Percentiles rank a stretch among this genome's conserved stretches.
These are phyloP conservation scores for Falcunculus frontatus DNA, from an alignment of 2,113 vertebrate species.

Conservation along the genomic window DNA sequence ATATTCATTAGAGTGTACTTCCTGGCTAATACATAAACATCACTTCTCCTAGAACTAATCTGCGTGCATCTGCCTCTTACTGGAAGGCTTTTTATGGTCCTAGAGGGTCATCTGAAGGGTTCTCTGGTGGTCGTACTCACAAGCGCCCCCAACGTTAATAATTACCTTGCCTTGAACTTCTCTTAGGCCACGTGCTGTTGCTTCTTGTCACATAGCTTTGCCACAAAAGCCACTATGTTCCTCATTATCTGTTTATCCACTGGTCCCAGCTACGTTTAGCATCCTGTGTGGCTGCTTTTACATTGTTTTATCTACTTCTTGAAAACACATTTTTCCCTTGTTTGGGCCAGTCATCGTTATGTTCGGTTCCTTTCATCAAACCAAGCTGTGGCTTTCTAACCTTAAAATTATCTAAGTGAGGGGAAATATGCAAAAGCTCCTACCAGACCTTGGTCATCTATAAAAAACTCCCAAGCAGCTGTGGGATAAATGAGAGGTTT, in stretches of 20 bases:
- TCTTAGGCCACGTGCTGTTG: fast-evolving
- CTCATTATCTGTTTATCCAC: background rate
- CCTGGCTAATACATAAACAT: background rate
- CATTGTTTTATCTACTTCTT: background rate
- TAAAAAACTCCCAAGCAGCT: background rate
- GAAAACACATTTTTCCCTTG: background rate
- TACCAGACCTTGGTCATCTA: background rate
- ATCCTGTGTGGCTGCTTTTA: background rate
- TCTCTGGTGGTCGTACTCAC: background rate
- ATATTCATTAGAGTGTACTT: background rate
- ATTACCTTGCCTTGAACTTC: background rate
- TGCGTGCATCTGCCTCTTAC: background rate
- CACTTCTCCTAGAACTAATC: background rate
- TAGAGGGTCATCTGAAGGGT: background rate
- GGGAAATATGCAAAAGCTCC: background rate
- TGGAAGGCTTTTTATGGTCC: background rate
- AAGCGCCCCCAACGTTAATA: fast-evolving
- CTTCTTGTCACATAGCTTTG: background rate
- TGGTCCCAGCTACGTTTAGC: background rate
- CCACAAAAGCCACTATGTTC: background rate
- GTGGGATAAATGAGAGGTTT: background rate
- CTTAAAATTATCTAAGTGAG: background rate
- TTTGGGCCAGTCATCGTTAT: background rate
- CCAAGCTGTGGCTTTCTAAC: background rate
- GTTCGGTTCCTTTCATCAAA: background rate